phyloP scores from a whole-genome alignment of 2,888 invertebrate genomes.

The Drosophila acutilabella region DNA sequence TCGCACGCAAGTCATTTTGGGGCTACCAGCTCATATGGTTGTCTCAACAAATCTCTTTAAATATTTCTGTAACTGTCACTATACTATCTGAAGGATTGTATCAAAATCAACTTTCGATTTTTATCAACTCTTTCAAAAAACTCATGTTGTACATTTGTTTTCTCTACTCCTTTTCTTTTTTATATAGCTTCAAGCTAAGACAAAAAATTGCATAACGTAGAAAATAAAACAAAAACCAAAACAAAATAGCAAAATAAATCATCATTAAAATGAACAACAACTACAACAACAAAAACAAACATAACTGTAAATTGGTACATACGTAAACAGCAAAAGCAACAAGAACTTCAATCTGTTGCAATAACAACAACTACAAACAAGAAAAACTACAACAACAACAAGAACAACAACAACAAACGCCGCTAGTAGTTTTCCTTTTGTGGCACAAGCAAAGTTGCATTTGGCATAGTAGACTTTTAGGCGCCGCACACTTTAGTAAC shows the following conservation, averaged over 20 bases:
- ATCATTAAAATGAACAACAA: constrained; percentile 43
- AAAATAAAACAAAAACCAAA: constrained; percentile 23
- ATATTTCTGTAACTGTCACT: constrained; percentile 12
- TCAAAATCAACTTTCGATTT: constrained; percentile 20
- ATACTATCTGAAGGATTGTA: constrained; percentile 12
- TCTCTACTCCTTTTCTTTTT: constrained; percentile 69
- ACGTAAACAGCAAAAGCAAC: constrained; percentile 38
- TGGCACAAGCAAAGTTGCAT: constrained; percentile 66
- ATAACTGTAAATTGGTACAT: constrained; percentile 77
- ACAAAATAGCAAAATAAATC: constrained; percentile 24
- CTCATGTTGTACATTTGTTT: constrained; percentile 80
- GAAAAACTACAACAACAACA: constrained; percentile 37
- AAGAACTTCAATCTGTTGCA: constrained; percentile 50
- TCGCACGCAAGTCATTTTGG: constrained; percentile 29
- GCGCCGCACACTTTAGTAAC: constrained; percentile 68
- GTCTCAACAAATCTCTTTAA: neutral
- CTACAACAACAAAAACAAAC: constrained; percentile 40
- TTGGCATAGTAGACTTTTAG: constrained; percentile 75
- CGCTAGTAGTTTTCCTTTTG: constrained; percentile 70
- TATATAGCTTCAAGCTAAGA: constrained; percentile 78
- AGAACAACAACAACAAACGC: constrained; percentile 38
- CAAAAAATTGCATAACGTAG: constrained; percentile 55
- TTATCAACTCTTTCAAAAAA: constrained; percentile 64
- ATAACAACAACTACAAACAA: constrained; percentile 43
- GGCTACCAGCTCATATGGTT: constrained; percentile 2